These are phyloP conservation scores for Perizoma affinitatum DNA, from an alignment of 2,888 invertebrate genomes.

Conservation along the genomic window DNA sequence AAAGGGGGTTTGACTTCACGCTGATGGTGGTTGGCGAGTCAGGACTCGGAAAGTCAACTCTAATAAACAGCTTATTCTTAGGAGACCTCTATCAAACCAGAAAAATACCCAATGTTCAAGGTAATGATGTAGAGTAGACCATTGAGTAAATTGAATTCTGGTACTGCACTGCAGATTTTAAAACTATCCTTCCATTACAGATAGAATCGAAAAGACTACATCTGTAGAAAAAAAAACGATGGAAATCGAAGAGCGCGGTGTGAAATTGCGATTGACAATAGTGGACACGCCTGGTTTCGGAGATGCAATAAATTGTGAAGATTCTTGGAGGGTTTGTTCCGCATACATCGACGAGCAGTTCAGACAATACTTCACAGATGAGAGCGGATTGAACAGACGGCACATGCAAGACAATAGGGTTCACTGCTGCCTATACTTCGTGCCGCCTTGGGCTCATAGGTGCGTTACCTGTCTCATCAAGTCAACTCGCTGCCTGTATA, in stretches of 20 bases:
- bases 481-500: not conserved
- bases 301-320: constrained; percentile 96
- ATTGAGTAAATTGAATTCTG: not conserved
- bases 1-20: constrained; percentile 98
- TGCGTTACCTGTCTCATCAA: constrained; percentile 57
- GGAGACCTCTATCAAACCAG: constrained; percentile 96
- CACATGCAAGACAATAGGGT: constrained; percentile 98
- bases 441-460: constrained; percentile 98
- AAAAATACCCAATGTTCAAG: constrained; percentile 88
- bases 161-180: not conserved
- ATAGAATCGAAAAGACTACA: constrained; percentile 88
- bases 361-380: constrained; percentile 93
- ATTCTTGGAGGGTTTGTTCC: constrained; percentile 96
- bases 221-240: constrained; percentile 91
- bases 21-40: constrained; percentile 98
- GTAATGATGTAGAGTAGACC: constrained; percentile 58
- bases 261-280: constrained; percentile 94
- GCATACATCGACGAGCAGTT: constrained; percentile 97
- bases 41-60: constrained; percentile 96
- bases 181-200: constrained; percentile 57
- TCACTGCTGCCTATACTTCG: constrained; percentile 97
- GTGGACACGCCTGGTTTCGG: constrained; percentile 99
- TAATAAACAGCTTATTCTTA: constrained; percentile 96
- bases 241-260: constrained; percentile 97
- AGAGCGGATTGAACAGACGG: constrained; percentile 96